Conservation (phyloP, 2,797 vertebrate genomes). For the Arvicola amphibius region DNA sequence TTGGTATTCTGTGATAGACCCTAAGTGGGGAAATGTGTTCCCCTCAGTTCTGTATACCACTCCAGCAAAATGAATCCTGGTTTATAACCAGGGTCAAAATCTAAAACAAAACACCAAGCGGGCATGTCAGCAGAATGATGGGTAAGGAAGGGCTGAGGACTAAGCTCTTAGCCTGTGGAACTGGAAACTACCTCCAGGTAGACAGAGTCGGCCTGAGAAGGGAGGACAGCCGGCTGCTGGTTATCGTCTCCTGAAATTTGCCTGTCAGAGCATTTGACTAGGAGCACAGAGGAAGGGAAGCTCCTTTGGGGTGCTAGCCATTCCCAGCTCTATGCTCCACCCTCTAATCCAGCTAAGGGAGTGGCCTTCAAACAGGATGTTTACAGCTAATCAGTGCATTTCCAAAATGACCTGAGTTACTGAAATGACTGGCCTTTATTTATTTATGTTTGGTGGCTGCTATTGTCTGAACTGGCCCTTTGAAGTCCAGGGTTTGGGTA, state of each 20-base stretch:
- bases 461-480: not conserved
- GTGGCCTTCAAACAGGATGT: not conserved
- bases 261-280: too few species aligned
- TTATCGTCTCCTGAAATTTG: not conserved
- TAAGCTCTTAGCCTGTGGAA: not conserved
- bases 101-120: not conserved
- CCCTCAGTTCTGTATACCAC: not conserved
- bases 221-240: not conserved
- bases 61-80: not conserved
- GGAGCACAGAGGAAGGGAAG: not conserved
- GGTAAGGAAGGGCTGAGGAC: not conserved
- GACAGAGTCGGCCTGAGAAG: not conserved
- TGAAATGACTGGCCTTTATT: conserved; percentile 26
- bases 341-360: not conserved
- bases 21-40: not conserved
- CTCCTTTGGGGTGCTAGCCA: too few species aligned
- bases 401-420: not conserved
- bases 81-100: not conserved
- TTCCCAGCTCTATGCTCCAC: too few species aligned
- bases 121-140: not conserved
- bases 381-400: not conserved
- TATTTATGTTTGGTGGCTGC: not conserved
- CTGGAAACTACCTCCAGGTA: not conserved
- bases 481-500: too few species aligned
- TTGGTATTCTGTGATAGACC: not conserved